A percentile compares a stretch with the other conserved stretches of the same genome.
Evolutionary conservation across 2,797 vertebrate species (phyloP).

Genomic region (Manis pentadactyla): DNA sequence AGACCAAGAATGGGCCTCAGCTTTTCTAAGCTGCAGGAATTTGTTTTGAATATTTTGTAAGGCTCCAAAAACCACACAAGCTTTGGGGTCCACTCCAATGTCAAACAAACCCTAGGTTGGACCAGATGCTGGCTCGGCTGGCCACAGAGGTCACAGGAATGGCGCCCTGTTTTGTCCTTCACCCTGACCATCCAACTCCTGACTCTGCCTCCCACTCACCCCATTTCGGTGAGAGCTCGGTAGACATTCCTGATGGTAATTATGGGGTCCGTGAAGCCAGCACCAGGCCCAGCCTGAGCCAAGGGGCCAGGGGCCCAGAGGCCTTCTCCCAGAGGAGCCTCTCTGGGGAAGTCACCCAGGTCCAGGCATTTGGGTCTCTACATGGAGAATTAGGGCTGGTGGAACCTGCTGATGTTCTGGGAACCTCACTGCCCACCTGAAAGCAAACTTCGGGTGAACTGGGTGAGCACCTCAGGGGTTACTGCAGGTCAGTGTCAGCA

Average conservation of each 20-base stretch:
- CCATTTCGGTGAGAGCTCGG: neutral
- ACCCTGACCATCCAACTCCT: neutral
- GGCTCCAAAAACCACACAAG: constrained; percentile 79
- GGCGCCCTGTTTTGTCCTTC: neutral
- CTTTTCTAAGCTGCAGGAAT: constrained; percentile 72
- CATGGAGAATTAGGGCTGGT: neutral
- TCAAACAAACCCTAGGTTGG: constrained; percentile 81
- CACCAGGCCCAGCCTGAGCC: neutral
- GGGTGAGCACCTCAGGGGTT: neutral
- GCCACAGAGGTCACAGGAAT: constrained; percentile 17
- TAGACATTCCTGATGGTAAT: neutral
- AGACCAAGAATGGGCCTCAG: constrained; percentile 55
- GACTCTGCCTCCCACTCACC: neutral
- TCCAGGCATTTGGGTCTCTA: neutral
- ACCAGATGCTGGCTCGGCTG: constrained; percentile 72
- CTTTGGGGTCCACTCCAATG: constrained; percentile 79
- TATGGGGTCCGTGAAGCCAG: neutral
- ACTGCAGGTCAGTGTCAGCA: neutral
- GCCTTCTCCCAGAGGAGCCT: neutral
- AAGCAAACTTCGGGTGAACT: neutral
- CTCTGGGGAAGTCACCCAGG: neutral
- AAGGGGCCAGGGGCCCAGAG: neutral
- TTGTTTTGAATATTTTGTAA: constrained; percentile 82
- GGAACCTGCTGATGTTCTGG: neutral
- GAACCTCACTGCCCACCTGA: neutral